These are phyloP conservation scores for Morpho helenor DNA, from an alignment of 2,888 invertebrate genomes.

Conservation along the genomic window DNA sequence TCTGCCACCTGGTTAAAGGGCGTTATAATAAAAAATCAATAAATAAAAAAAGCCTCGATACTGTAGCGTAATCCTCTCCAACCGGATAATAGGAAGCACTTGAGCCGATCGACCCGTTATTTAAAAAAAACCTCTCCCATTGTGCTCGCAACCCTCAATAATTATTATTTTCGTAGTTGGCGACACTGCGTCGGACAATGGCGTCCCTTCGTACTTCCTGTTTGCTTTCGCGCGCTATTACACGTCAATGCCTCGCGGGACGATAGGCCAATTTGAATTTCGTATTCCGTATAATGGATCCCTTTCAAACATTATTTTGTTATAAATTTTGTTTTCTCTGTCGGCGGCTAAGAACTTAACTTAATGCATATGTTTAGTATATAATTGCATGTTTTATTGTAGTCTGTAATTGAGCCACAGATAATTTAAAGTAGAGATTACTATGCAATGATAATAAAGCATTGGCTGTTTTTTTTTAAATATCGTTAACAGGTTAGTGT, in stretches of 20 bases:
- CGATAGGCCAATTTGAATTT: slow-evolving; percentile 76
- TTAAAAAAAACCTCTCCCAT: slow-evolving; percentile 49
- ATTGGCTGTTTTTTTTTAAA: not conserved
- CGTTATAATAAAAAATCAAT: slow-evolving; percentile 42
- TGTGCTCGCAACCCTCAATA: slow-evolving; percentile 66
- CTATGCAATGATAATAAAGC: not conserved
- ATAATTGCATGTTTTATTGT: slow-evolving; percentile 29
- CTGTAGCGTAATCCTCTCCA: slow-evolving; percentile 68
- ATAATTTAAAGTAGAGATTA: slow-evolving; percentile 17
- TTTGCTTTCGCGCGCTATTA: slow-evolving; percentile 78
- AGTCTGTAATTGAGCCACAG: slow-evolving; percentile 21
- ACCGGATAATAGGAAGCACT: slow-evolving; percentile 72
- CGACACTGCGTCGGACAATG: slow-evolving; percentile 73
- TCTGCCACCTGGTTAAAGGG: slow-evolving; percentile 60
- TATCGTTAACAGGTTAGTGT: no score
- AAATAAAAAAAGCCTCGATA: slow-evolving; percentile 50
- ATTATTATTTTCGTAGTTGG: slow-evolving; percentile 79
- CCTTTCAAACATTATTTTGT: slow-evolving; percentile 51
- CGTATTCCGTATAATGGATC: slow-evolving; percentile 63
- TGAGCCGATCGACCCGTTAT: slow-evolving; percentile 74
- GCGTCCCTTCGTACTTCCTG: slow-evolving; percentile 69
- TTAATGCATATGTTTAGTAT: slow-evolving; percentile 34
- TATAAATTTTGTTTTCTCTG: slow-evolving; percentile 56
- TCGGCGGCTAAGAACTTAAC: slow-evolving; percentile 27
- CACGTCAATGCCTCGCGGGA: slow-evolving; percentile 69